Percentiles rank a stretch among this genome's conserved stretches.
Conservation (phyloP, 2,888 invertebrate species). For the Rhopalosiphum nymphaeae region DNA sequence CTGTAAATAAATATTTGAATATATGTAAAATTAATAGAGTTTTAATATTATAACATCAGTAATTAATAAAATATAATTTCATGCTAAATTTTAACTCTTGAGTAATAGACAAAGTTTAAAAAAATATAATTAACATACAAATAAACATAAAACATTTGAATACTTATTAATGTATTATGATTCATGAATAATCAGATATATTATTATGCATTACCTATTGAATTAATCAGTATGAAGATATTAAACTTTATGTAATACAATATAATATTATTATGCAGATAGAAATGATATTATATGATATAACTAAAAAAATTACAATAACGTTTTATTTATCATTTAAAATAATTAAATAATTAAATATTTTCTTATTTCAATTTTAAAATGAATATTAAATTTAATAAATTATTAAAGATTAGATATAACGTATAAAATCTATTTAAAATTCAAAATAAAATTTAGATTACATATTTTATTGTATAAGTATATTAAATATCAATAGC, state of each 20-base stretch:
- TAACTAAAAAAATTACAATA: neutral
- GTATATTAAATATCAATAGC: neutral
- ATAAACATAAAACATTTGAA: neutral
- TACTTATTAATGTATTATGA: neutral
- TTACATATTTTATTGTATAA: too few relatives aligned
- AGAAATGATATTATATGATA: neutral
- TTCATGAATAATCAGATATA: neutral
- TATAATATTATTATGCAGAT: neutral
- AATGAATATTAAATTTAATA: neutral
- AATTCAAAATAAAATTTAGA: neutral
- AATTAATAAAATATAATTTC: constrained; percentile 31
- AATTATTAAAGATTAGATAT: too few relatives aligned
- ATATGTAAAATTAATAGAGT: neutral
- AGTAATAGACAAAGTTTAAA: neutral
- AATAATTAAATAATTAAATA: neutral
- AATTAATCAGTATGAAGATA: neutral
- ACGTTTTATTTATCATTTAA: neutral
- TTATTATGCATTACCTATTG: neutral
- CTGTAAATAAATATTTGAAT: neutral
- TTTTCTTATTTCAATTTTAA: neutral
- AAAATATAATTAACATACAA: neutral
- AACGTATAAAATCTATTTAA: neutral
- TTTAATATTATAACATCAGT: neutral
- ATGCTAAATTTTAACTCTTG: neutral
- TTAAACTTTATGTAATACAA: constrained; percentile 11